Evolutionary conservation across 1,140 invertebrate genomes (phyloP).

Genomic region (Parapsyche elsis): DNA sequence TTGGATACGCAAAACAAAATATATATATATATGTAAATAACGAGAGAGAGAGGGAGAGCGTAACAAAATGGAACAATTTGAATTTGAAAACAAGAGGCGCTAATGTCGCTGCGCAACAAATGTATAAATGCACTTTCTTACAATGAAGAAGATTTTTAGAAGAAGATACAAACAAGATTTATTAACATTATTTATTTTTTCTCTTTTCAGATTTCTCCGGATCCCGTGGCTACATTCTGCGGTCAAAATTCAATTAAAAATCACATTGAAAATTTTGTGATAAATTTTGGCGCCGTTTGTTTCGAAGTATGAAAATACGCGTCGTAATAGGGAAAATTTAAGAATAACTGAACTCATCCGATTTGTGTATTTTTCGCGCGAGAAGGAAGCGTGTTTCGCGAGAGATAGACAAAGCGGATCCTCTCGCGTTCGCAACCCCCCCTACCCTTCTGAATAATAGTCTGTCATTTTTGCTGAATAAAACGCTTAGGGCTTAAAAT

Average conservation of each 20-base stretch:
- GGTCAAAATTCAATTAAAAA: background rate
- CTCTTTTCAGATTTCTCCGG: slow-evolving; percentile 23
- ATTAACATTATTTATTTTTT: slow-evolving; percentile 14
- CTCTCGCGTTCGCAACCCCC: background rate
- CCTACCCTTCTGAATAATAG: slow-evolving; percentile 37
- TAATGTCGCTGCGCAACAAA: background rate
- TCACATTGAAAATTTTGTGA: background rate
- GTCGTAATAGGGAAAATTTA: slow-evolving; percentile 7
- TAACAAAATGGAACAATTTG: slow-evolving; percentile 21
- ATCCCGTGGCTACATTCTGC: background rate
- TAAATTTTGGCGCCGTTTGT: background rate
- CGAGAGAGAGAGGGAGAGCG: background rate
- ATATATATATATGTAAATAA: background rate
- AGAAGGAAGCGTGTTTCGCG: slow-evolving; percentile 17
- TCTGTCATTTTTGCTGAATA: slow-evolving; percentile 46
- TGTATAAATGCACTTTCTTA: background rate
- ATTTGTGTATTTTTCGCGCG: slow-evolving; percentile 28
- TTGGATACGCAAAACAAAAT: background rate
- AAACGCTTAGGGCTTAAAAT: slow-evolving; percentile 48
- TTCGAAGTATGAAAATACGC: background rate
- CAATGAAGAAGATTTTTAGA: no score
- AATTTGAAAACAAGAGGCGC: slow-evolving; percentile 22
- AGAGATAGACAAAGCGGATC: slow-evolving; percentile 41
- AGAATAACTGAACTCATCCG: slow-evolving; percentile 8
- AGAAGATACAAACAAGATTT: background rate